Percentiles rank a stretch among this genome's conserved stretches.
Evolutionary conservation across 2,888 invertebrate genomes (phyloP).

Genomic region (Mythimna lalbum): DNA sequence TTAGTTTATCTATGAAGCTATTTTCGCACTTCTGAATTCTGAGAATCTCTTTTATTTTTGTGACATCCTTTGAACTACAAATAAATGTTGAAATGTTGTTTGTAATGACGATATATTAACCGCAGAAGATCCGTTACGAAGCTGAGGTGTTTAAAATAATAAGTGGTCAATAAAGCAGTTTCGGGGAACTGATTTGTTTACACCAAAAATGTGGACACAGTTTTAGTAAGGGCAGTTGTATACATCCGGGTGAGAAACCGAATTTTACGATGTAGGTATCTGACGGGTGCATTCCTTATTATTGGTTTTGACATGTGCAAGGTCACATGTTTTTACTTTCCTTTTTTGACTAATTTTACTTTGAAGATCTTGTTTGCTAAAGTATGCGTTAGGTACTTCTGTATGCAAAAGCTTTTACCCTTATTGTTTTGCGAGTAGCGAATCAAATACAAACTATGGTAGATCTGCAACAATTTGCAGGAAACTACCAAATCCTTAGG

Average conservation of each 20-base stretch:
- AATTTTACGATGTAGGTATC: constrained; percentile 13
- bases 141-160: constrained; percentile 32
- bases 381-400: not conserved
- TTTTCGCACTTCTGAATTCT: constrained; percentile 44
- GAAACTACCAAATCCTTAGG: no score
- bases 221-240: constrained; percentile 27
- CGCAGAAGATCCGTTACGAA: constrained; percentile 54
- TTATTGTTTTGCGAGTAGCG: not conserved
- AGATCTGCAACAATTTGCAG: not conserved
- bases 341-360: not conserved
- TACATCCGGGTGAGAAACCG: constrained; percentile 35
- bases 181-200: constrained; percentile 56
- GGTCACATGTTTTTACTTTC: not conserved
- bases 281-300: not conserved
- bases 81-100: constrained; percentile 31
- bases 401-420: not conserved
- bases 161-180: constrained; percentile 46
- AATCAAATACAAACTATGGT: not conserved
- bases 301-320: constrained; percentile 2
- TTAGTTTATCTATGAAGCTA: constrained; percentile 22
- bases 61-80: constrained; percentile 37
- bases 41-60: constrained; percentile 41
- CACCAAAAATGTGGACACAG: constrained; percentile 15
- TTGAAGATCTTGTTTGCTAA: not conserved
- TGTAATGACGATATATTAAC: constrained; percentile 52